Evolutionary conservation across 2,888 invertebrate species (phyloP).

Genomic region (Ctena decussata): DNA sequence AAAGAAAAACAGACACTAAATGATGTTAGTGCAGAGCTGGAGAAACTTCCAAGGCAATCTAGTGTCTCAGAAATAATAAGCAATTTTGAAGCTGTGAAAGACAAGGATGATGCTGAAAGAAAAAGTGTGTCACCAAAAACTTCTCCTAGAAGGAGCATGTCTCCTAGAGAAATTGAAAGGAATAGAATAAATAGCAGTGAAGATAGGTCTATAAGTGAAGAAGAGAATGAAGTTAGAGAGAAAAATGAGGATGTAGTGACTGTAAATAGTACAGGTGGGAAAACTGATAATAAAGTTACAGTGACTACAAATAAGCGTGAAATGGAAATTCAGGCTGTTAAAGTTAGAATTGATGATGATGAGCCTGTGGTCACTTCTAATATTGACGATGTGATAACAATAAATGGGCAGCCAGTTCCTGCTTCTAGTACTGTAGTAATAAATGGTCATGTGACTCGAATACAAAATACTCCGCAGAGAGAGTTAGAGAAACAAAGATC

Average conservation of each 20-base stretch:
- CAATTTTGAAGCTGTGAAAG: slow-evolving; percentile 53
- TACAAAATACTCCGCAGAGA: slow-evolving; percentile 55
- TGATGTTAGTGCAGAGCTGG: slow-evolving; percentile 20
- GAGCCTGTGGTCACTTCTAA: slow-evolving; percentile 55
- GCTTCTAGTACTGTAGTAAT: slow-evolving; percentile 72
- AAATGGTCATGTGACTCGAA: slow-evolving; percentile 76
- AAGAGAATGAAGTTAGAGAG: neutral
- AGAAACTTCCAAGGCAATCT: slow-evolving; percentile 25
- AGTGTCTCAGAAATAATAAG: slow-evolving; percentile 65
- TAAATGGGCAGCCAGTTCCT: slow-evolving; percentile 76
- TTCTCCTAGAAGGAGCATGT: neutral
- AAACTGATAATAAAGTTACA: neutral
- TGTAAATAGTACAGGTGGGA: neutral
- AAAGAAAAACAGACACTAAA: slow-evolving; percentile 17
- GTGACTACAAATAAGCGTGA: slow-evolving; percentile 35
- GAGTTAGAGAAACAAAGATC: slow-evolving; percentile 28
- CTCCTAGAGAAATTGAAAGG: neutral
- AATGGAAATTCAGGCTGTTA: slow-evolving; percentile 76
- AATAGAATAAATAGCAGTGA: slow-evolving; percentile 1
- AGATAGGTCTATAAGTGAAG: slow-evolving; percentile 12
- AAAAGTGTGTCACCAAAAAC: slow-evolving; percentile 23
- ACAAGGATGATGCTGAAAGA: slow-evolving; percentile 45
- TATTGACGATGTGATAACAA: slow-evolving; percentile 70
- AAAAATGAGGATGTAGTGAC: neutral
- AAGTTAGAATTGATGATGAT: slow-evolving; percentile 72